Evolutionary conservation across 2,888 invertebrate genomes (phyloP).

Genomic region (Sphecodes monilicornis): DNA sequence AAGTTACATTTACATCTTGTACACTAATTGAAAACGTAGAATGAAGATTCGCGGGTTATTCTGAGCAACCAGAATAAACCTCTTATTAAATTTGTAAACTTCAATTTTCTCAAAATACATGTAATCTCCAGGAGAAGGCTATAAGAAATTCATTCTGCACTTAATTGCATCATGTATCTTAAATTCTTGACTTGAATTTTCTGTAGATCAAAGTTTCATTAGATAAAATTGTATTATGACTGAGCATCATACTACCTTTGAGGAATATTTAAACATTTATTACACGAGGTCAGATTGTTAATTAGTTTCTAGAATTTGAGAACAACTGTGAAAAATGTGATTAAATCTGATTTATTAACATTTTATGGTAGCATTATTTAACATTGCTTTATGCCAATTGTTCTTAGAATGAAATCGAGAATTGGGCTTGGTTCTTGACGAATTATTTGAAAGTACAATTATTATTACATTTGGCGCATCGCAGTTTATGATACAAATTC

Average conservation of each 20-base stretch:
- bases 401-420: not conserved
- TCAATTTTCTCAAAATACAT: not conserved
- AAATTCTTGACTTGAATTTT: not conserved
- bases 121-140: not conserved
- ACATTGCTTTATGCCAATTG: too few relatives aligned
- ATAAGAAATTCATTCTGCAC: not conserved
- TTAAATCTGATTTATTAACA: too few relatives aligned
- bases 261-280: too few relatives aligned
- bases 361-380: too few relatives aligned
- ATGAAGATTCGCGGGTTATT: not conserved
- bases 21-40: not conserved
- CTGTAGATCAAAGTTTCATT: too few relatives aligned
- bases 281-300: too few relatives aligned
- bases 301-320: too few relatives aligned
- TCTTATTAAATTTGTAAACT: not conserved
- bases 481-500: not conserved
- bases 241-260: too few relatives aligned
- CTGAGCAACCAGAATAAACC: not conserved
- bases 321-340: too few relatives aligned
- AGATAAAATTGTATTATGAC: too few relatives aligned
- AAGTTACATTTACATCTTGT: constrained; percentile 1
- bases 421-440: not conserved
- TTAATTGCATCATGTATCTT: not conserved
- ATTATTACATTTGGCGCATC: not conserved
- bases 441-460: not conserved